Base-by-base conservation (phyloP, 2,113 vertebrate species). In the Acanthochromis polyacanthus region DNA sequence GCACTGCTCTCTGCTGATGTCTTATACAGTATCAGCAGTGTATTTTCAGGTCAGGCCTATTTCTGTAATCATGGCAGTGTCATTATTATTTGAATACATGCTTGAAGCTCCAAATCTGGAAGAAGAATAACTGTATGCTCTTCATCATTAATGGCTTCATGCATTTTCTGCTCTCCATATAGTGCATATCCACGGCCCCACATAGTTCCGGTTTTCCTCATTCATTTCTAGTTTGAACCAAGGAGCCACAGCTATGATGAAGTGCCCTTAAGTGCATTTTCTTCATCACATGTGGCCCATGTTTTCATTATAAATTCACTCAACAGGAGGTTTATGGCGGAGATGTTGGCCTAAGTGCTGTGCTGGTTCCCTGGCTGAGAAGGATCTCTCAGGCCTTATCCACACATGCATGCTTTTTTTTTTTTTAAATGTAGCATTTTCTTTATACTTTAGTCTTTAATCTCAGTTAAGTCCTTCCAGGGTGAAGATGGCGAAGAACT, bases 241-340 rank as follows among this genome's bases (percentile, higher is more conserved):
- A 82, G 43, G 51, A 73, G 57, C 46, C 73, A 79, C 80, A 85
- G 85, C 62, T 86, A 51, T 79, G 78, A 86, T 84, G 58, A 66
- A 77, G 75, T 82, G 64, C 85, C 58, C 66, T 71, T 71, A 74
- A 86, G 78, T 84, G 86, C 81, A 88, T 86, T 85, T 88, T 81
- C 46, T 55, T 72, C 60, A 71, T 57, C 17, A 16, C 55, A 23
- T 60, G 52, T 75, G 59, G 60, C 55, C 10, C 71, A 43, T 57
- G 79, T 79, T 77, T 84, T 56, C 68, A 63, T 83, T 80, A 77
- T 65, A 79, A 59, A 80, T 66, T 82, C 60, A 75, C 81, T 75
- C 73, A 78, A 45, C 48, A 81, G 78, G 68, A 32, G 59, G 57
- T 74, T 68, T 61, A 64, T 63, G 36, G 40, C 30, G 5, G 53